phyloP scores from a whole-genome alignment of 1,140 invertebrate genomes.

The Battus philenor region DNA sequence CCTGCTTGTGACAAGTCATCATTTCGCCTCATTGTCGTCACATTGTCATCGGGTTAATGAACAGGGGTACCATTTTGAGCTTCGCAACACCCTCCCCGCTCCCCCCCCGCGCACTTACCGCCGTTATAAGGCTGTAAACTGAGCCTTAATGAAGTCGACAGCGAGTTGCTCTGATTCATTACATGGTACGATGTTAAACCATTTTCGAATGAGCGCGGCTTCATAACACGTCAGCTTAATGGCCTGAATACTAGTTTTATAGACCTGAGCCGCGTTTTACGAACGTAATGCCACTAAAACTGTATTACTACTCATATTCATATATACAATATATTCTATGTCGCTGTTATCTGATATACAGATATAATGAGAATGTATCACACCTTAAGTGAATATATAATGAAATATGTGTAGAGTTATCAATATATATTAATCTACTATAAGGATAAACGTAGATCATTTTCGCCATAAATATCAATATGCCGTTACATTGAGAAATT shows the following conservation, averaged over 20 bases:
- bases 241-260: background rate
- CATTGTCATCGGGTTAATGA: slow-evolving; percentile 53
- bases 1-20: slow-evolving; percentile 34
- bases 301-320: too few species aligned
- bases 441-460: too few species aligned
- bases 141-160: slow-evolving; percentile 34
- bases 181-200: slow-evolving; percentile 12
- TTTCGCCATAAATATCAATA: too few species aligned
- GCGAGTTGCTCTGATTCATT: slow-evolving; percentile 24
- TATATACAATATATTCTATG: too few species aligned
- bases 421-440: too few species aligned
- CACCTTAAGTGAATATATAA: too few species aligned
- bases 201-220: background rate
- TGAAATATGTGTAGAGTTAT: too few species aligned
- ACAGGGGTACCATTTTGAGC: slow-evolving; percentile 38
- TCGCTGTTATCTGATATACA: too few species aligned
- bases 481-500: too few species aligned
- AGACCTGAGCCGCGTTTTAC: too few species aligned
- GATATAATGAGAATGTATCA: too few species aligned
- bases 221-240: slow-evolving; percentile 10
- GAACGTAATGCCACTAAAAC: too few species aligned
- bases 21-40: slow-evolving; percentile 49
- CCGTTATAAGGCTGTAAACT: slow-evolving; percentile 25
- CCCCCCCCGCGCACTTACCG: slow-evolving; percentile 1
- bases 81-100: slow-evolving; percentile 17